Percentiles rank a stretch among this genome's conserved stretches.
Evolutionary conservation across 2,797 vertebrate genomes (phyloP).

Genomic region (Tapirus indicus): DNA sequence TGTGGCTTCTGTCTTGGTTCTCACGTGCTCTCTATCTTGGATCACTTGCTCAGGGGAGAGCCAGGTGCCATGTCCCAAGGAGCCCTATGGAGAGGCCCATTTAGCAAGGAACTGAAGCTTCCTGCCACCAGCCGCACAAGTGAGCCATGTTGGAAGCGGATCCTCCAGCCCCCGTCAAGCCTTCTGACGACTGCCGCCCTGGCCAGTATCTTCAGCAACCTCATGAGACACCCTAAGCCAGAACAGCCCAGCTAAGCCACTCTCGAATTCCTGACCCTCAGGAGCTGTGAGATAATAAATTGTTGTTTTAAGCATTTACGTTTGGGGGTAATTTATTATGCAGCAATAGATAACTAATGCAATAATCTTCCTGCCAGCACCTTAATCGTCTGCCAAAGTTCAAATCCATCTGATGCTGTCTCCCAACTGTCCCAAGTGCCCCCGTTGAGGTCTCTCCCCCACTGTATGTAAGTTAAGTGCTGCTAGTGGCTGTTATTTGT

Average conservation of each 20-base stretch:
- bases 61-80: too few relatives aligned
- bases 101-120: not conserved
- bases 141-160: not conserved
- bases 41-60: too few relatives aligned
- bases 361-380: not conserved
- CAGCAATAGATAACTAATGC: not conserved
- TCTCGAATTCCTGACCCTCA: not conserved
- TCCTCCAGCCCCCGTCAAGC: not conserved
- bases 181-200: not conserved
- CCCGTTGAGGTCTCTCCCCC: accelerated
- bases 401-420: not conserved
- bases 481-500: not conserved
- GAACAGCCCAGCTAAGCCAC: not conserved
- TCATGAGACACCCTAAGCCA: not conserved
- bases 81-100: not conserved
- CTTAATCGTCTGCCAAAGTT: not conserved
- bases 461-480: accelerated
- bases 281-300: not conserved
- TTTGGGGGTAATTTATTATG: not conserved
- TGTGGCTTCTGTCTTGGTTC: too few relatives aligned
- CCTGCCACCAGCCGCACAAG: not conserved
- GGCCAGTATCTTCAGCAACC: not conserved
- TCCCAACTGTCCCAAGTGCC: not conserved
- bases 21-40: too few relatives aligned
- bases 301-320: not conserved